Base-by-base conservation (phyloP, 2,113 vertebrate species). In the Atherinomorus stipes region DNA sequence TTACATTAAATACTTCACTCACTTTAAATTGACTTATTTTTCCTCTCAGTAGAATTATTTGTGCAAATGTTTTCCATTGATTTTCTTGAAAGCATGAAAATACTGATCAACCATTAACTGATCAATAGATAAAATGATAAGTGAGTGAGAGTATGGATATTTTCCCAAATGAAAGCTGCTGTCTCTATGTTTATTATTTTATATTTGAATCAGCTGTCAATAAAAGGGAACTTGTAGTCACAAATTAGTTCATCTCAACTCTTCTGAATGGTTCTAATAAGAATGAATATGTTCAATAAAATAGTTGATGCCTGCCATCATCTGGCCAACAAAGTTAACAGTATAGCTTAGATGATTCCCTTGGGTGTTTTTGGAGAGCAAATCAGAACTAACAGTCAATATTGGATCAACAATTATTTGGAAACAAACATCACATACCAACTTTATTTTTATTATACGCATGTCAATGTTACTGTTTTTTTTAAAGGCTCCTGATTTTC, bases 331-430 rank as follows among this genome's bases (percentile, higher is more conserved):
- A 40, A 2, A 40, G 38, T 40, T 40, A 40, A 13, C 38, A 12
- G 38, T 11, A n/a, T n/a, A 10, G 38, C 38, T 11, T 40, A 3
- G 38, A 3, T 40, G 2, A 40, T 40, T 40, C 12, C 38, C 38
- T 12, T 40, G 12, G 11, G 38, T 8, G 11, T 40, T 40, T 12
- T 11, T 28, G 23, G 11, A 45, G 18, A 63, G 51, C 23, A 63
- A 72, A 64, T 47, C 44, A 51, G 47, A 62, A 25, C 51, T 67
- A 54, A 67, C 23, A 53, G 37, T 54, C 59, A 47, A 15, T 13
- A n/a, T 40, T 25, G 15, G 51, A 13, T 11, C 44, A 25, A 26
- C 26, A 19, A 16, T 66, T 25, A 11, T 42, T 19, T 26, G 23
- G 34, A 52, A 1, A 52, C 22, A 52, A 66, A 26, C 7, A 54